Evolutionary conservation across 1,140 invertebrate genomes (phyloP).

Genomic region (Hylyphantes graminicola): DNA sequence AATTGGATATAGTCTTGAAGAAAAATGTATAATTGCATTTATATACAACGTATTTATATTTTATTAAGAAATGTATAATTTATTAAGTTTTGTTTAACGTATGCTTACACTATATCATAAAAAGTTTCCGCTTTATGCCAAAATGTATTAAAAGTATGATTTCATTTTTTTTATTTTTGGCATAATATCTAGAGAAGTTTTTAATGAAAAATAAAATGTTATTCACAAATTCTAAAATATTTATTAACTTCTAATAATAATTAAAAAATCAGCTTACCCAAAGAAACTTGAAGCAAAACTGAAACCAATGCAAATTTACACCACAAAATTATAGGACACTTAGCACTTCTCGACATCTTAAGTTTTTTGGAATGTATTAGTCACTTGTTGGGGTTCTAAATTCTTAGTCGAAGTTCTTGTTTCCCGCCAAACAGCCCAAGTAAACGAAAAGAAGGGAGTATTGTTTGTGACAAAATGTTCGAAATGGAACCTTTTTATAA

Average conservation of each 20-base stretch:
- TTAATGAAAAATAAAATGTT: too few relatives aligned
- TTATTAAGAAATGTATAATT: too few relatives aligned
- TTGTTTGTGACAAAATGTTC: slow-evolving; percentile 1
- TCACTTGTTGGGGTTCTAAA: background rate
- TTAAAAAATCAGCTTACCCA: slow-evolving; percentile 7
- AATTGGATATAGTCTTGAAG: too few relatives aligned
- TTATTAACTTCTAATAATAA: background rate
- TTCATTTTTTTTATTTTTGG: too few relatives aligned
- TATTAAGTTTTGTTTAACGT: too few relatives aligned
- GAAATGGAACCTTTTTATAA: slow-evolving; percentile 32
- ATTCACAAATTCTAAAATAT: too few relatives aligned
- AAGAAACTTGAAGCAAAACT: slow-evolving; percentile 12
- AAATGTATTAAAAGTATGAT: too few relatives aligned
- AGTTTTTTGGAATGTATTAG: background rate
- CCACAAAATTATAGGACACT: background rate
- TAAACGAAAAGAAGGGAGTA: slow-evolving; percentile 3
- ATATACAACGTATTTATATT: too few relatives aligned
- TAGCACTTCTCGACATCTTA: background rate
- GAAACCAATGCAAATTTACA: slow-evolving; percentile 29
- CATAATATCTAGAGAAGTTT: too few relatives aligned
- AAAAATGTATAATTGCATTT: too few relatives aligned
- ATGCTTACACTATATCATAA: too few relatives aligned
- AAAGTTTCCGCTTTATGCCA: too few relatives aligned
- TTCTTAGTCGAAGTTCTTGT: background rate
- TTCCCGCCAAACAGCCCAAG: slow-evolving; percentile 1